Conservation (phyloP, 2,113 vertebrate species). For the Eulemur macaco region DNA sequence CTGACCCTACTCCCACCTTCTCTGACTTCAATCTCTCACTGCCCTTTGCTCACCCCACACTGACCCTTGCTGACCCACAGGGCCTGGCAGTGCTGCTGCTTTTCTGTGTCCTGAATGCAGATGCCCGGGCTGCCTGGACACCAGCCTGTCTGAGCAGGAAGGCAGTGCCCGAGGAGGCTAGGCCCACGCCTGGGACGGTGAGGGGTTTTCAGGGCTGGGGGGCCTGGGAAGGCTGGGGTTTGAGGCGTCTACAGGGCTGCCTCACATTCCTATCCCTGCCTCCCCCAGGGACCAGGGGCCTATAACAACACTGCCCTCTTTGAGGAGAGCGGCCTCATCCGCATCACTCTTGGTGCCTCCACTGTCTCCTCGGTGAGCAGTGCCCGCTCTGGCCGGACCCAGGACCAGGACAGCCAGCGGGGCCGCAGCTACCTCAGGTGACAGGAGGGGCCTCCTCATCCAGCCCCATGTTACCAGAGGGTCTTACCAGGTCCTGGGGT, state of each 20-base stretch:
- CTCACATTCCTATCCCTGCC: background rate
- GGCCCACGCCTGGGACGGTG: constrained; percentile 88
- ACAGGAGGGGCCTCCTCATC: background rate
- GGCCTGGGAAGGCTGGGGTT: background rate
- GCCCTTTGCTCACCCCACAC: background rate
- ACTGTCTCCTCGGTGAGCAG: constrained; percentile 98
- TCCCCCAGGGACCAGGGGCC: constrained; percentile 89
- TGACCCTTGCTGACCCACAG: constrained; percentile 77
- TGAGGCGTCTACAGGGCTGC: background rate
- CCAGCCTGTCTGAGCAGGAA: constrained; percentile 92
- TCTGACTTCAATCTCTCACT: background rate
- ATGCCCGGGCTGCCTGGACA: constrained; percentile 94
- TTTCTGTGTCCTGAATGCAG: constrained; percentile 94
- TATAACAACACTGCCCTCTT: constrained; percentile 96
- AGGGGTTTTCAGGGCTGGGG: constrained; percentile 38
- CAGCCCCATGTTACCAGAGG: too few species aligned
- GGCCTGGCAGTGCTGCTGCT: constrained; percentile 92
- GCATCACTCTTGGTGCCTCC: constrained; percentile 97
- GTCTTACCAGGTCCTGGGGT: background rate
- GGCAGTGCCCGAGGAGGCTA: constrained; percentile 88
- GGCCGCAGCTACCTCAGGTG: constrained; percentile 86
- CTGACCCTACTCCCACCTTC: background rate
- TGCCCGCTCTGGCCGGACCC: constrained; percentile 89
- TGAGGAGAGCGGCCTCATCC: constrained; percentile 97
- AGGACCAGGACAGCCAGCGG: constrained; percentile 88